Evolutionary conservation across 2,113 vertebrate species (phyloP).

Genomic region (Oncorhynchus masou): DNA sequence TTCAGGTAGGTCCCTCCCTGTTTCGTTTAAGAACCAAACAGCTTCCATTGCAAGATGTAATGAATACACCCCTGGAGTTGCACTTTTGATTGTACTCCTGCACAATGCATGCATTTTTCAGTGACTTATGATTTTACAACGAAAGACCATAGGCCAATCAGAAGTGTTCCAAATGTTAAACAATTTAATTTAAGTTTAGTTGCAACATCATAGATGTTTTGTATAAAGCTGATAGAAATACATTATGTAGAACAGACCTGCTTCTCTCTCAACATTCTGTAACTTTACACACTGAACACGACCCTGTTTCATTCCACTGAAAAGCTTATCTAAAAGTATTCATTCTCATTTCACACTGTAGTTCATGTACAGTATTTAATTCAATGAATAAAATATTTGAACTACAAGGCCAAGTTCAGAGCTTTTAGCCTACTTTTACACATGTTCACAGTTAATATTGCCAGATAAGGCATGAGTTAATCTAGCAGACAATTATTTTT

Average conservation of each 20-base stretch:
- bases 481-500: constrained; percentile 1
- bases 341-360: no score
- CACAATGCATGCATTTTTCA: constrained; percentile 49
- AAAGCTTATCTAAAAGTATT: no score
- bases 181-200: no score
- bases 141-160: not conserved
- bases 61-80: no score
- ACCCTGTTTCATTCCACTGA: no score
- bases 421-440: not conserved
- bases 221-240: no score
- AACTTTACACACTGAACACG: not conserved
- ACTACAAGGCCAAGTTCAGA: not conserved
- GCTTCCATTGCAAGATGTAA: not conserved
- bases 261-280: not conserved
- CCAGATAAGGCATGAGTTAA: not conserved
- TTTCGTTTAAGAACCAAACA: no score
- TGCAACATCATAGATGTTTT: no score
- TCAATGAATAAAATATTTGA: not conserved
- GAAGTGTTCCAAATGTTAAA: not conserved
- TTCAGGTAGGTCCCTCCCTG: no score
- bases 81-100: not conserved
- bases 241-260: not conserved
- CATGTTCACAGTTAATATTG: not conserved
- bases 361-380: not conserved
- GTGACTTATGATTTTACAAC: constrained; percentile 19